Evolutionary conservation across 2,797 vertebrate species (phyloP).

Genomic region (Microctenopoma lineatum): DNA sequence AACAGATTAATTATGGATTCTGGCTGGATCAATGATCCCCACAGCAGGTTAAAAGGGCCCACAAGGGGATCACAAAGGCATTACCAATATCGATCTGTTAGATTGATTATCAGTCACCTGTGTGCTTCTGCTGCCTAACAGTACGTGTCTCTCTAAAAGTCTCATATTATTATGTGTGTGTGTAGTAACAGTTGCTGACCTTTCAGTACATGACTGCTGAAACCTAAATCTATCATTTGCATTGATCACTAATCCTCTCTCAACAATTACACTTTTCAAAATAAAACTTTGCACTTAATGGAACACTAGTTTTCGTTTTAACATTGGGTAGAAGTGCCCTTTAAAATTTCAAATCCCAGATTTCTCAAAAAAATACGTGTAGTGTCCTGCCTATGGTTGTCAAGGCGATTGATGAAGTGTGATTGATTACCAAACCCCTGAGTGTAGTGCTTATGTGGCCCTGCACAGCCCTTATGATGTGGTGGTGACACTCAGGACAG

Average conservation of each 20-base stretch:
- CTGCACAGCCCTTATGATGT: conserved; percentile 9
- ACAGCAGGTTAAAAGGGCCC: not conserved
- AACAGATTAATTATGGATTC: conserved; percentile 43
- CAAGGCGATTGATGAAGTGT: conserved; percentile 12
- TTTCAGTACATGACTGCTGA: not conserved
- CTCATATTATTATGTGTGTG: not conserved
- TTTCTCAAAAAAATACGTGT: not conserved
- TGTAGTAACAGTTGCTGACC: not conserved
- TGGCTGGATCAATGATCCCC: conserved; percentile 43
- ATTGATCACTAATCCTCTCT: not conserved
- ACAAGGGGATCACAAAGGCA: not conserved
- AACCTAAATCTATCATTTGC: not conserved
- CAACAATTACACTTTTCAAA: conserved; percentile 5
- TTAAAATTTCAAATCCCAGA: not conserved
- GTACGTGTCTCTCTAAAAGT: not conserved
- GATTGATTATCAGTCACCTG: conserved; percentile 35
- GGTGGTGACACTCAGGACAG: conserved; percentile 33
- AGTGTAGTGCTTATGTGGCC: not conserved
- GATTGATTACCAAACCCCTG: conserved; percentile 35
- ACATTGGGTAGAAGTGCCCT: not conserved
- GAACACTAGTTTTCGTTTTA: not conserved
- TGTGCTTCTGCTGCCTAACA: conserved; percentile 13
- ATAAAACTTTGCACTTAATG: not conserved
- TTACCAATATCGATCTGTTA: conserved; percentile 37
- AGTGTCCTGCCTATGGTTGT: not conserved